Conservation (phyloP, 2,888 invertebrate species). For the Ornithoptera alexandrae region DNA sequence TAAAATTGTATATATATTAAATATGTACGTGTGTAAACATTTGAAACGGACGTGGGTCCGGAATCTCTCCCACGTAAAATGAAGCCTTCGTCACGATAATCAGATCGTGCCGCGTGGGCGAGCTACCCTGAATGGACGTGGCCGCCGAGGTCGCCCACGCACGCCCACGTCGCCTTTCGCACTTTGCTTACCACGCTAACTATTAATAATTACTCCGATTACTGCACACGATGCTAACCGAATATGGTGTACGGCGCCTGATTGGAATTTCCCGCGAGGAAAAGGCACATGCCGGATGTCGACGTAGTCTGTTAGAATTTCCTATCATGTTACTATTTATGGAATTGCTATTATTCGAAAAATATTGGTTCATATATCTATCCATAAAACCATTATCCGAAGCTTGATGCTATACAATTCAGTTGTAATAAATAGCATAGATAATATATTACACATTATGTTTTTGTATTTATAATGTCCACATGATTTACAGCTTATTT, state of each 20-base stretch:
- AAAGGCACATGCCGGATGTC: constrained; percentile 16
- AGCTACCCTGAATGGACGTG: constrained; percentile 68
- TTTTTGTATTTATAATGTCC: too few species aligned
- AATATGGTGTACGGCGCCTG: constrained; percentile 37
- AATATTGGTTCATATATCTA: too few species aligned
- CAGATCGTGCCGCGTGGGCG: constrained; percentile 55
- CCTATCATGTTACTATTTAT: constrained; percentile 2
- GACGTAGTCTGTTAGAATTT: neutral
- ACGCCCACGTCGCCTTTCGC: constrained; percentile 41
- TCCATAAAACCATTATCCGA: too few species aligned
- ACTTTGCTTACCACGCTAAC: constrained; percentile 34
- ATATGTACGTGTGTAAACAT: too few species aligned
- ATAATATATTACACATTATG: too few species aligned
- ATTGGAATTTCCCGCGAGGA: constrained; percentile 31
- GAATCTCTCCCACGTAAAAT: constrained; percentile 40
- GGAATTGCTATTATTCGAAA: neutral
- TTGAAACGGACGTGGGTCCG: constrained; percentile 28
- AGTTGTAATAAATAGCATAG: too few species aligned
- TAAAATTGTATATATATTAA: too few species aligned
- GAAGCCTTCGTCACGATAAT: constrained; percentile 55
- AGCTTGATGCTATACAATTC: too few species aligned
- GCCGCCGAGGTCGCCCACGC: constrained; percentile 54
- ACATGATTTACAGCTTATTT: too few species aligned
- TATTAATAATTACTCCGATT: constrained; percentile 52
- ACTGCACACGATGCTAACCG: constrained; percentile 49